Base-by-base conservation (phyloP, 2,113 vertebrate genomes). In the Corythornis cristatus region DNA sequence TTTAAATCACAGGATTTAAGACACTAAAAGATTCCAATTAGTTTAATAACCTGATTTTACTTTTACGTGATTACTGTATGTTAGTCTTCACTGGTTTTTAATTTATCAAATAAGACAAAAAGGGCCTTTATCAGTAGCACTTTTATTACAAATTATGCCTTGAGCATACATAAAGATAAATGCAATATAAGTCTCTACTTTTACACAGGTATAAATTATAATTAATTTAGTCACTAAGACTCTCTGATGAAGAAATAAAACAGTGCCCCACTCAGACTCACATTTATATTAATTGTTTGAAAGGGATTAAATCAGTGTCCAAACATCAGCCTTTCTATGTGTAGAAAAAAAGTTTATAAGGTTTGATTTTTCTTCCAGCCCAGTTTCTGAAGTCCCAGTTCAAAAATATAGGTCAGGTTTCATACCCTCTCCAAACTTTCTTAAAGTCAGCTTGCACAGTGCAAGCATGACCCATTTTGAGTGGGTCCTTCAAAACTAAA, bases 391-490 rank as follows among this genome's bases (percentile, higher is more conserved):
- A 90, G 80, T 61, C 21, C 61, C 57, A 86, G 70, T 84, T 94
- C 29, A 91, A 90, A 84, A 82, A 94, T 82, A 45, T 81, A 93
- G 92, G 90, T 43, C 95, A 91, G 21, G 12, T 75, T 81, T 62
- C 33, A 31, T 21, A 40, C 40, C 5, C 1, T 26, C 58, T 78
- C 57, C 48, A 68, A 90, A 84, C 58, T 62, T 61, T 54, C 37
- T 79, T 58, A 90, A 94, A 54, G 92, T 94, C 89, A 95, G 58
- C 57, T 68, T 73, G 51, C 65, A 74, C 8, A 72, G 26, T 13
- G 9, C 60, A 73, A 86, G 42, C 8, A 13, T 96, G 90, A 87
- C 89, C 90, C 46, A 92, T 68, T 95, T 95, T n/a, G 23, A 68
- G 25, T 28, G 20, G 54, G 18, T 8, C 17, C 18, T 79, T 81